Conservation (phyloP, 2,888 invertebrate species). For the Cenopis cana region DNA sequence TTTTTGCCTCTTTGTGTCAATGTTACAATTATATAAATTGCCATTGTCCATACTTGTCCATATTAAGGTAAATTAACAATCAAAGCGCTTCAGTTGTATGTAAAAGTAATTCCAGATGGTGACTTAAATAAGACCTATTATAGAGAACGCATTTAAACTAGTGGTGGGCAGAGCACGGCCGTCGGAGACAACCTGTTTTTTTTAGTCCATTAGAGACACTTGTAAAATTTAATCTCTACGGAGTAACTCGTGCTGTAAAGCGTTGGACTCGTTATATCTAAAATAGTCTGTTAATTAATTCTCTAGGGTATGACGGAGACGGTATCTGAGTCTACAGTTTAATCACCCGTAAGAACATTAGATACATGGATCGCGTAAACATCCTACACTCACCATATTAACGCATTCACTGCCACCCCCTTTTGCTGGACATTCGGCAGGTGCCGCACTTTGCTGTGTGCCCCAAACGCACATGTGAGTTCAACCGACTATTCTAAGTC, state of each 20-base stretch:
- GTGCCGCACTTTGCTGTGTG: too few relatives aligned
- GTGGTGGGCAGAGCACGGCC: slow-evolving; percentile 28
- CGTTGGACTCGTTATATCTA: neutral
- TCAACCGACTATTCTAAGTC: too few relatives aligned
- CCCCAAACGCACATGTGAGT: too few relatives aligned
- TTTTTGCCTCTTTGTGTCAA: neutral
- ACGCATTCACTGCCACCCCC: too few relatives aligned
- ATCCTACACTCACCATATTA: neutral
- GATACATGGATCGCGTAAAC: neutral
- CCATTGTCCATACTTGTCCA: slow-evolving; percentile 19
- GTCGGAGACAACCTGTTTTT: neutral
- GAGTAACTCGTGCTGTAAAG: neutral
- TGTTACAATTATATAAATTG: neutral
- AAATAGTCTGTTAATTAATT: too few relatives aligned
- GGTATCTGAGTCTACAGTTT: neutral
- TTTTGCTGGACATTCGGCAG: too few relatives aligned
- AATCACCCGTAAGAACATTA: neutral
- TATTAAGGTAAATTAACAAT: slow-evolving; percentile 4
- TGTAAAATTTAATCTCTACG: neutral
- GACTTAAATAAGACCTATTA: slow-evolving; percentile 13
- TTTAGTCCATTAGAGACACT: neutral
- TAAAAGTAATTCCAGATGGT: slow-evolving; percentile 8
- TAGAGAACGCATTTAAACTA: slow-evolving; percentile 38
- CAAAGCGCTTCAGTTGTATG: slow-evolving; percentile 15
- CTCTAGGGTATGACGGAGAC: neutral